Evolutionary conservation across 2,113 vertebrate species (phyloP), one percentile per base, ranked within the genome.

Genomic region (Elephas maximus): DNA sequence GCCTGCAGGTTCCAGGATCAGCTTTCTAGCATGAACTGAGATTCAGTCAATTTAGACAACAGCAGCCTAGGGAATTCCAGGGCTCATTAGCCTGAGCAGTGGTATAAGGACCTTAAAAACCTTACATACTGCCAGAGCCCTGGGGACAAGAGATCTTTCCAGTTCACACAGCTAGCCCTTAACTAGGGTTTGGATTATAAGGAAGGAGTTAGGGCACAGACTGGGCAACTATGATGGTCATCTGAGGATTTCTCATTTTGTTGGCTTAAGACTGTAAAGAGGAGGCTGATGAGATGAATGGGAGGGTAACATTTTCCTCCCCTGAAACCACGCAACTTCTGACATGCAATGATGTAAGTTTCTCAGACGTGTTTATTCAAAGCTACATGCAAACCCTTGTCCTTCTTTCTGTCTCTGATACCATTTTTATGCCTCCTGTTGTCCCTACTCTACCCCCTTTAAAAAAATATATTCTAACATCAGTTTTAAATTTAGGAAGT

Each of bases 61-160:
- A 86, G 65, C 48, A 91, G 53, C 12, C 77, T 28, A n/a, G 91
- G 73, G 76, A 91, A 87, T 96, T 48, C 71, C 89, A 83, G 44
- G 45, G 85, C 85, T 98, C 95, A 73, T 97, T 97, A 97, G 76
- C 2, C 17, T 95, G 91, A 97, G 53, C 1, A 60, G 33, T 91
- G 45, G 23, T 11, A 2, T 91, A 33, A 94, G 67, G 71, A 91
- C 79, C 82, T 77, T 6, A 48, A 80, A 87, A 94, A 37, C 11
- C 44, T 92, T n/a, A 71, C 26, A 48, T 41, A 74, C 37, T 82
- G 6, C 33, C 20, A 92, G 45, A 86, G 4, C 97, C 57, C 74
- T 71, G 84, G 94, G 85, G 97, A 91, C 9, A 63, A 17, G 24
- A 82, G 37, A 57, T 82, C 30, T 45, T 93, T 86, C 57, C 71